phyloP scores from a whole-genome alignment of 2,113 vertebrate genomes.

The Cercopithecus mona region DNA sequence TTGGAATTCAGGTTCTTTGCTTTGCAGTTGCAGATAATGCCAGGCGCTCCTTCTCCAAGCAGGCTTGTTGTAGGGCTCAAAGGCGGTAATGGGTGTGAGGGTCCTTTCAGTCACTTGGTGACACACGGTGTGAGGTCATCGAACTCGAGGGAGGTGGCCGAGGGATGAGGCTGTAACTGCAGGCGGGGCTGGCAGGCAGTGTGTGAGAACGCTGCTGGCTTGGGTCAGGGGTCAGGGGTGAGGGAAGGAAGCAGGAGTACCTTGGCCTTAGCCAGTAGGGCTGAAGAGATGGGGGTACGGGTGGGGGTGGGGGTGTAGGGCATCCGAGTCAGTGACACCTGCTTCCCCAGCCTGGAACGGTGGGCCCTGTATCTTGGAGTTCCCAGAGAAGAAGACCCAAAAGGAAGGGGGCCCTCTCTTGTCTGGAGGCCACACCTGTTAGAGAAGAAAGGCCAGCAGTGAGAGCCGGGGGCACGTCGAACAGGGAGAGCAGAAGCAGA shows the following conservation, averaged over 20 bases:
- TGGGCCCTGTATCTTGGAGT: too few species aligned
- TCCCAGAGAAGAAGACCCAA: neutral
- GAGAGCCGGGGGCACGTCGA: neutral
- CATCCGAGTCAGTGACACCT: neutral
- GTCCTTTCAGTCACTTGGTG: neutral
- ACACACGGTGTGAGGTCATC: neutral
- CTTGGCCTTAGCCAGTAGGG: neutral
- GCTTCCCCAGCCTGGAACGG: neutral
- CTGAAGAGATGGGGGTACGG: too few species aligned
- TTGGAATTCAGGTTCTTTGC: neutral
- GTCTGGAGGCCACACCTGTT: neutral
- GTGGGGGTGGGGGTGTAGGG: neutral
- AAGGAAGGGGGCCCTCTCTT: neutral
- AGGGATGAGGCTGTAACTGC: neutral
- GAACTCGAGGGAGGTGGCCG: neutral
- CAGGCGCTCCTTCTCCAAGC: rapidly evolving
- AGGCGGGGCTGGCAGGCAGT: neutral
- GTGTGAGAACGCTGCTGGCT: neutral
- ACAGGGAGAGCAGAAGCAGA: neutral
- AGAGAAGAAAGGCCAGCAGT: neutral
- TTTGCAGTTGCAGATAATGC: neutral
- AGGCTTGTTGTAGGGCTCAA: neutral
- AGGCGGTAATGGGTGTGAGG: neutral
- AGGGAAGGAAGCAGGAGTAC: neutral
- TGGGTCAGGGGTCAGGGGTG: neutral